Evolutionary conservation across 2,113 vertebrate species (phyloP), one percentile per base, ranked within the genome.

Genomic region (Leptosomus discolor): DNA sequence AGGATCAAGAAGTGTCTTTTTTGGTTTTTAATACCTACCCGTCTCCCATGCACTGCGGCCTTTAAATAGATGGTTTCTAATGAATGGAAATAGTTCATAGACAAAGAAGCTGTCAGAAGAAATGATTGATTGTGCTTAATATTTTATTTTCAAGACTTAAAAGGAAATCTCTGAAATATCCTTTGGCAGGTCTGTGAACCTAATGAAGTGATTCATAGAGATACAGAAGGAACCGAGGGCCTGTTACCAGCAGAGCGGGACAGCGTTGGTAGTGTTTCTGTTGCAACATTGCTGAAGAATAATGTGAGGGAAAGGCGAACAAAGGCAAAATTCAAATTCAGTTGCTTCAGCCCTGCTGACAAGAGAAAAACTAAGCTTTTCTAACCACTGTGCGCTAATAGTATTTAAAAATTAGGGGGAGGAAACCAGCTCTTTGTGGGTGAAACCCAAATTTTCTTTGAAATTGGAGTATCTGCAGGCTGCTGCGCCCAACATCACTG

Each of bases 61-160:
- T 94, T 85, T 83, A 92, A 92, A 83, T 60, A 90, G 70, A 76
- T 54, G 45, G 14, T 56, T 92, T 65, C 46, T 94, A 84, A 94
- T 91, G 90, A 92, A 81, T 93, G 36, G 43, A 67, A 94, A 48
- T 58, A 78, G 68, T 50, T 97, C 57, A 63, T 9, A 43, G 56
- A 64, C 51, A 75, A 78, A 89, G 71, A 84, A 87, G 17, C 60
- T 95, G 95, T 94, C 83, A 32, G 2, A 3, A 64, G 68, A 64
- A 94, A 87, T 92, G 91, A 89, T 65, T 88, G 90, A 96, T 95
- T 86, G 13, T 57, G 46, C 69, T 91, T 93, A 85, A 81, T 92
- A 91, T 89, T 94, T 95, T 92, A 86, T 87, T 94, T 94, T 89
- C 95, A 70, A 56, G 76, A 78, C 82, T 91, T 91, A 78, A 91